Evolutionary conservation across 2,113 vertebrate species (phyloP).

Genomic region (Genyomyrus donnyi): DNA sequence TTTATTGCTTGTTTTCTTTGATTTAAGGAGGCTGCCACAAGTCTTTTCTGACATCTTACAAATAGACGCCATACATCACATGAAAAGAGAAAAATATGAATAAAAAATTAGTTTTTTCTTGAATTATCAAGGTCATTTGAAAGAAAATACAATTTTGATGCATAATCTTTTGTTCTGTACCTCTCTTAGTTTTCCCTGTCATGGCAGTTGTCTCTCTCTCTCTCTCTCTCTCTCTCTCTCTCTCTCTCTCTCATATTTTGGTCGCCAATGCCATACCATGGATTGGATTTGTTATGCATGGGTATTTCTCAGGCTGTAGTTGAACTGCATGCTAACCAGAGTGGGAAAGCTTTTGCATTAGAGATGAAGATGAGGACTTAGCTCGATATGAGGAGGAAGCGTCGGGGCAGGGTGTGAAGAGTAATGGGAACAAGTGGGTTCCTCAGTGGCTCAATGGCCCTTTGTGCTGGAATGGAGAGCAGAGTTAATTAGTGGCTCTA

Average conservation of each 20-base stretch:
- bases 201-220: conserved; percentile 15
- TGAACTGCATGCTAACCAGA: conserved; percentile 42
- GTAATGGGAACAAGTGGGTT: conserved; percentile 31
- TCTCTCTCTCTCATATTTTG: conserved; percentile 13
- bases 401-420: conserved; percentile 28
- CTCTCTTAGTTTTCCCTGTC: conserved; percentile 31
- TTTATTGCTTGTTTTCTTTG: conserved; percentile 35
- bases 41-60: conserved; percentile 38
- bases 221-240: conserved; percentile 16
- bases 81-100: conserved; percentile 31
- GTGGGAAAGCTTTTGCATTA: conserved; percentile 36
- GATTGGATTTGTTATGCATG: conserved; percentile 21
- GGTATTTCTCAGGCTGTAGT: conserved; percentile 22
- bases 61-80: conserved; percentile 35
- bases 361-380: conserved; percentile 32
- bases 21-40: conserved; percentile 38
- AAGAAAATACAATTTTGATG: conserved; percentile 33
- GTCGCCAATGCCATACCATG: background rate
- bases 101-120: conserved; percentile 47
- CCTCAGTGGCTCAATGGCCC: conserved; percentile 54
- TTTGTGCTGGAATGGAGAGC: conserved; percentile 61
- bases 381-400: conserved; percentile 31
- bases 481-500: conserved; percentile 71
- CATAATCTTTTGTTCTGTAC: conserved; percentile 11
- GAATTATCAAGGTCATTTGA: conserved; percentile 50